Evolutionary conservation across 2,113 vertebrate species (phyloP).

Genomic region (Naja naja): DNA sequence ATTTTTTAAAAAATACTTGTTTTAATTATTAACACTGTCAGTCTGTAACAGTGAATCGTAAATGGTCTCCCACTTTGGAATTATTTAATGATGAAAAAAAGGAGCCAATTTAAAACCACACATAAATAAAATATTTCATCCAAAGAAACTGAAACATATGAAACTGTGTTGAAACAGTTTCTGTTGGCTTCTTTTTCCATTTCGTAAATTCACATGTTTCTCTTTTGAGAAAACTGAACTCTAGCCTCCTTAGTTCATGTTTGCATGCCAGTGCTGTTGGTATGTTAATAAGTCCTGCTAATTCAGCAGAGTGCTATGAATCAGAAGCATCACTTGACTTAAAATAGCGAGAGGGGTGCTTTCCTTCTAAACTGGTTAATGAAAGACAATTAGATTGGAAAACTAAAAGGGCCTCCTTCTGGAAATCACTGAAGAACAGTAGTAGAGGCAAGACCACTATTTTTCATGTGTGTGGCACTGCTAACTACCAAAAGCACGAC

Average conservation of each 20-base stretch:
- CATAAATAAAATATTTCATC: background rate
- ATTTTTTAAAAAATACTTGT: background rate
- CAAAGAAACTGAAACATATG: background rate
- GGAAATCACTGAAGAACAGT: background rate
- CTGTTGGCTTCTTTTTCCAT: background rate
- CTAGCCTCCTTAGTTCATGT: background rate
- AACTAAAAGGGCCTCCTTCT: slow-evolving; percentile 46
- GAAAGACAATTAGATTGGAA: slow-evolving; percentile 37
- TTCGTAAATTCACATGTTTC: background rate
- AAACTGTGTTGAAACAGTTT: background rate
- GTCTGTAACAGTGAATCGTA: background rate
- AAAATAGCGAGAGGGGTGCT: background rate
- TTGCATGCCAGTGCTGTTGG: slow-evolving; percentile 20
- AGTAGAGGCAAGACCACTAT: slow-evolving; percentile 13
- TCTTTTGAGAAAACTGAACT: slow-evolving; percentile 8
- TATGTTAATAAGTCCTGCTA: slow-evolving; percentile 38
- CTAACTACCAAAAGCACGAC: background rate
- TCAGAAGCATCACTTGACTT: slow-evolving; percentile 42
- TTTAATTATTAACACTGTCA: background rate
- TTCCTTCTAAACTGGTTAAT: background rate
- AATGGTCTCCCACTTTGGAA: background rate
- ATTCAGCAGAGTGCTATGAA: slow-evolving; percentile 24
- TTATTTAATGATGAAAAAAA: background rate
- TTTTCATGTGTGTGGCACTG: slow-evolving; percentile 23
- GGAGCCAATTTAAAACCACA: background rate